These are phyloP conservation scores for Lacerta bilineata DNA, from an alignment of 2,797 vertebrate species.

Conservation along the genomic window DNA sequence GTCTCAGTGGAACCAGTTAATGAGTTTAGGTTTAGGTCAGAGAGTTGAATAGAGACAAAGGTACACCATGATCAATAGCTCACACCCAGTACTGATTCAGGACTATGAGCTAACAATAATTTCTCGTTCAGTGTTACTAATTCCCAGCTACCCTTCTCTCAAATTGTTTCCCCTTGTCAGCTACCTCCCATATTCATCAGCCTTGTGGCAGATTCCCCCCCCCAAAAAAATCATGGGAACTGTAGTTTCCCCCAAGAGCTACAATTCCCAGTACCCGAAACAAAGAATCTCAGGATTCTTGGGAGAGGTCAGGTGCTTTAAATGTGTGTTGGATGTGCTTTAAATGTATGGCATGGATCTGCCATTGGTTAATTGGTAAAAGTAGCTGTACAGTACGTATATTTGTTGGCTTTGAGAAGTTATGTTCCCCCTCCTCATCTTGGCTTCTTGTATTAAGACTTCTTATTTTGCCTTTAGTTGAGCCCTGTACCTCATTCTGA, in stretches of 20 bases:
- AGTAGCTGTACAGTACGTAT: background rate
- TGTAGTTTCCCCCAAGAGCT: no score
- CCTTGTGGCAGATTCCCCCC: no score
- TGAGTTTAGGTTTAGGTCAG: background rate
- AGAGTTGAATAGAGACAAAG: background rate
- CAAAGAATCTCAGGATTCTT: no score
- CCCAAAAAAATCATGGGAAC: no score
- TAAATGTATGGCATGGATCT: no score
- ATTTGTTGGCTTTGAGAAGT: background rate
- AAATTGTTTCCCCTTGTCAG: background rate
- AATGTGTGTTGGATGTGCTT: no score
- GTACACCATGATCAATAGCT: no score
- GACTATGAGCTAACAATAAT: background rate
- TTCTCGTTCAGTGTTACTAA: background rate
- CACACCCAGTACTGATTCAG: background rate
- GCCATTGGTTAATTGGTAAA: background rate
- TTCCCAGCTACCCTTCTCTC: background rate
- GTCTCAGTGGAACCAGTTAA: background rate
- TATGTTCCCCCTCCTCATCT: background rate
- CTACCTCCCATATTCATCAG: background rate
- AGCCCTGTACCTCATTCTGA: background rate
- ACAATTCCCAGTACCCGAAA: no score
- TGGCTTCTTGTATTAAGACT: background rate
- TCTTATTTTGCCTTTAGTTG: slow-evolving; percentile 16
- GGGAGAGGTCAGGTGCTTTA: no score